Evolutionary conservation across 2,113 vertebrate species (phyloP), one percentile per base, ranked within the genome.

Genomic region (Notiomystis cincta): DNA sequence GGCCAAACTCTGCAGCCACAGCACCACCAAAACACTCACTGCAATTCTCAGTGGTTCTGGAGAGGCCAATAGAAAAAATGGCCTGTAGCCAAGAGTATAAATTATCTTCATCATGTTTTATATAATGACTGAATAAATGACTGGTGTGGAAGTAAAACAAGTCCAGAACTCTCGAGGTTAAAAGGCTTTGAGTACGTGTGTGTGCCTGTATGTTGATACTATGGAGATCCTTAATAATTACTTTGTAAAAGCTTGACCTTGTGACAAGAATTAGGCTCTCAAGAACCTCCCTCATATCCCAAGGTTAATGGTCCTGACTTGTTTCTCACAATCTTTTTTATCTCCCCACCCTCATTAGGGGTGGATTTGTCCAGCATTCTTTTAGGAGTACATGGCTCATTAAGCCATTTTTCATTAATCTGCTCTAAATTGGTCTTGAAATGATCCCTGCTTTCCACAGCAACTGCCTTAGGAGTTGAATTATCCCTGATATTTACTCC

Each of bases 371-470:
- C 93, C 94, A 83, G 96, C 96, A 98, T 97, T 97, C 96, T 93
- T 87, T 91, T 50, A 97, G 86, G 75, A 96, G 95, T 90, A 76
- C 93, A 97, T 35, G 91, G 97, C 97, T 98, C 95, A 95, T 96
- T 97, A 97, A 98, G 97, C 96, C 96, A 57, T 97, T 98, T 96
- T 97, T 97, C 96, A 96, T 86, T 98, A 98, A 98, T 97, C 97
- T 87, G 77, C 69, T 95, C 71, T 79, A 93, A 95, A 96, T 37
- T 90, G 81, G 83, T 84, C 73, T 69, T 95, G 95, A 91, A 89
- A 56, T 90, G 86, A 96, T 96, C 90, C 82, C 79, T 91, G 76
- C 82, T 96, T 97, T 88, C 85, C 92, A 40, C 88, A 84, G 77
- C 84, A 87, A 6, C 31, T 87, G 84, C 62, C 27, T 96, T 64